A percentile compares a stretch with the other conserved stretches of the same genome.
phyloP scores from a whole-genome alignment of 2,888 invertebrate genomes.

The Leucoma salicis region DNA sequence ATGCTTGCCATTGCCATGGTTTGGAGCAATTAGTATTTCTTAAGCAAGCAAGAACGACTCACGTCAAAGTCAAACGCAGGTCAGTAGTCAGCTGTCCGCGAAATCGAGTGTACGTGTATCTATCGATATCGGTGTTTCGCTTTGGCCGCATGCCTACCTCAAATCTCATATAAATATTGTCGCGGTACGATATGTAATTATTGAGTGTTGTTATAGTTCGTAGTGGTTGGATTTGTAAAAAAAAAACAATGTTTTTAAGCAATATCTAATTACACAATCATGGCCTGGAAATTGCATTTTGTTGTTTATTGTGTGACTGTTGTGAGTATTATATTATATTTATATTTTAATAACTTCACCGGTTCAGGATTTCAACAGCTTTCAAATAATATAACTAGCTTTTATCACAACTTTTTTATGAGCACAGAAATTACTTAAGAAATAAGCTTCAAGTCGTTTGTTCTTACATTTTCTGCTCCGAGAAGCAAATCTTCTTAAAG shows the following conservation, averaged over 20 bases:
- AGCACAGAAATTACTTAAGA: too few species aligned
- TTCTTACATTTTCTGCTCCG: too few species aligned
- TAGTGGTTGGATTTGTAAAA: slow-evolving; percentile 35
- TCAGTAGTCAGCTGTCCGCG: slow-evolving; percentile 47
- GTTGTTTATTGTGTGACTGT: slow-evolving; percentile 46
- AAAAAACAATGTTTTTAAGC: slow-evolving; percentile 34
- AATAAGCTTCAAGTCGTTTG: too few species aligned
- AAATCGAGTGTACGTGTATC: slow-evolving; percentile 40
- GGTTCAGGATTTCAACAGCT: neutral
- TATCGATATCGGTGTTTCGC: slow-evolving; percentile 38
- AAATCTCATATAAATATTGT: slow-evolving; percentile 43
- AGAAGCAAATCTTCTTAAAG: too few species aligned
- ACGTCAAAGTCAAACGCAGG: too few species aligned
- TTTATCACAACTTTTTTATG: too few species aligned
- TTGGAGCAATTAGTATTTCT: too few species aligned
- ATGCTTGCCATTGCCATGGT: too few species aligned
- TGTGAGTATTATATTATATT: slow-evolving; percentile 43
- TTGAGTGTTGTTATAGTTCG: slow-evolving; percentile 33
- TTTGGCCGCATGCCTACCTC: slow-evolving; percentile 41
- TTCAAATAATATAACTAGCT: too few species aligned
- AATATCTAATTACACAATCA: slow-evolving; percentile 28
- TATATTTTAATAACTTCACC: neutral
- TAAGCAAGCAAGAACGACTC: too few species aligned
- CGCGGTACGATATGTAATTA: slow-evolving; percentile 47
- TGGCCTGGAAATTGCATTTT: slow-evolving; percentile 54